Evolutionary conservation across 2,113 vertebrate genomes (phyloP).

Genomic region (Scalopus aquaticus): DNA sequence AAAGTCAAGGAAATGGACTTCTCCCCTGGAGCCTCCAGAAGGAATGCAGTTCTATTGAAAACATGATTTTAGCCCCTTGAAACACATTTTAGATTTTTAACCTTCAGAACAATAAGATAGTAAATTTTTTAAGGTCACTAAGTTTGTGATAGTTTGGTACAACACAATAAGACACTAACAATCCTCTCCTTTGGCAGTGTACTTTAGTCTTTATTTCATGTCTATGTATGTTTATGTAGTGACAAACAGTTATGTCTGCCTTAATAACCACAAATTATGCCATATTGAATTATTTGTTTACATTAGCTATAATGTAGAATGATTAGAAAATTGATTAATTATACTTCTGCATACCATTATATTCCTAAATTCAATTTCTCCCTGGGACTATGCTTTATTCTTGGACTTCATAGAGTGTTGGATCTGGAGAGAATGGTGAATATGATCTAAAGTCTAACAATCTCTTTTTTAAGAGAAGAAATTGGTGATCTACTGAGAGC

Average conservation of each 20-base stretch:
- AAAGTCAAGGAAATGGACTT: background rate
- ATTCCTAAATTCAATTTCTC: conserved; percentile 12
- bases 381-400: conserved; percentile 7
- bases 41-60: background rate
- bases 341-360: background rate
- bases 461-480: background rate
- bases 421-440: too few relatives aligned
- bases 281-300: background rate
- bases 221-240: background rate
- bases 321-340: conserved; percentile 43
- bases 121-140: background rate
- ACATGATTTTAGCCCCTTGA: background rate
- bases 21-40: background rate
- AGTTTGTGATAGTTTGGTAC: background rate
- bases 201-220: background rate
- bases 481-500: background rate
- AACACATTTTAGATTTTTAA: background rate
- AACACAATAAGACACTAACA: background rate
- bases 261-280: background rate
- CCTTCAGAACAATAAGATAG: background rate
- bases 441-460: background rate
- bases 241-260: background rate
- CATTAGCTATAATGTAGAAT: background rate
- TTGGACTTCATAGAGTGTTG: too few relatives aligned
- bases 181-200: background rate